Conservation (phyloP, 2,888 invertebrate genomes). For the Xylocampa areola region DNA sequence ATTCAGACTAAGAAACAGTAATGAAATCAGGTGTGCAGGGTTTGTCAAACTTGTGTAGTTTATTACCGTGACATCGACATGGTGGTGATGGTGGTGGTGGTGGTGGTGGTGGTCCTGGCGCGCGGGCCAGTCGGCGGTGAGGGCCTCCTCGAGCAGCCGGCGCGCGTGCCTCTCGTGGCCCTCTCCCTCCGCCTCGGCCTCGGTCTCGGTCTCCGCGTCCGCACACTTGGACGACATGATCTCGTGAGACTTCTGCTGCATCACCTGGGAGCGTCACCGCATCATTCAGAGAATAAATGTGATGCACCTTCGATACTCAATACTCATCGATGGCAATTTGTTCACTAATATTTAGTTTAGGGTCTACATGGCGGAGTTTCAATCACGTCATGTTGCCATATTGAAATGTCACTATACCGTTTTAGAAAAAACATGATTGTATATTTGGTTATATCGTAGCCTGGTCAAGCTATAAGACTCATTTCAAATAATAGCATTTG, state of each 20-base stretch:
- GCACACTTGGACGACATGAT: slow-evolving; percentile 82
- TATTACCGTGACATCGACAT: slow-evolving; percentile 66
- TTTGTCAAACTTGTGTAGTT: neutral
- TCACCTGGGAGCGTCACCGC: slow-evolving; percentile 73
- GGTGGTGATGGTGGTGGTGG: slow-evolving; percentile 68
- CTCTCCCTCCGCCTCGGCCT: slow-evolving; percentile 58
- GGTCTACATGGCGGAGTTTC: neutral
- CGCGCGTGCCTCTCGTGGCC: slow-evolving; percentile 80
- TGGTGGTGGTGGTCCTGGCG: slow-evolving; percentile 69
- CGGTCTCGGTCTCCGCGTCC: slow-evolving; percentile 56
- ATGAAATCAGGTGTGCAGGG: neutral
- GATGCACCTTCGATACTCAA: neutral
- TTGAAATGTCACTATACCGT: too few relatives aligned
- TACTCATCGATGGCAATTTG: neutral
- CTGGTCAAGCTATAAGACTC: too few relatives aligned
- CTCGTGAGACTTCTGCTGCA: slow-evolving; percentile 89
- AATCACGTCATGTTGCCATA: too few relatives aligned
- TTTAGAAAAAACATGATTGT: too few relatives aligned
- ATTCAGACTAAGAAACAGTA: neutral
- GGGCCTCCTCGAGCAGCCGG: slow-evolving; percentile 83
- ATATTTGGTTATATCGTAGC: too few relatives aligned
- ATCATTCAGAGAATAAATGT: slow-evolving; percentile 56
- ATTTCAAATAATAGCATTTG: too few relatives aligned
- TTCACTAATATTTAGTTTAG: too few relatives aligned
- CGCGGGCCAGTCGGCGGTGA: slow-evolving; percentile 79